Conservation (phyloP, 2,797 vertebrate species). For the Sebastes trivittatus region DNA sequence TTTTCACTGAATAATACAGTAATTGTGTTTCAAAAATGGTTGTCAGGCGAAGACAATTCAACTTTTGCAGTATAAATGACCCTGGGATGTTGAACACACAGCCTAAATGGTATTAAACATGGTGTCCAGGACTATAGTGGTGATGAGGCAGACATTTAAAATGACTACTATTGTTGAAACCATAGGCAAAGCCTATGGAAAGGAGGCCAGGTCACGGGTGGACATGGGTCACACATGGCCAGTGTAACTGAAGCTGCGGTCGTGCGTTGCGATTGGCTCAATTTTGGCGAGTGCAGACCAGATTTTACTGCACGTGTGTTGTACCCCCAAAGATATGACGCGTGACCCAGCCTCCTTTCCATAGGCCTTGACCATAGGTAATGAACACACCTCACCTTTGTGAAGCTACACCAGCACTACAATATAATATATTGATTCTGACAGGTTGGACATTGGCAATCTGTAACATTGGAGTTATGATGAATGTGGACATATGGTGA, state of each 20-base stretch:
- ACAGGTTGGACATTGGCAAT: background rate
- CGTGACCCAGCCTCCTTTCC: too few species aligned
- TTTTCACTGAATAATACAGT: background rate
- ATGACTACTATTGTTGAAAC: background rate
- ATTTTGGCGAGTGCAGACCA: too few species aligned
- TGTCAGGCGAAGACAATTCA: background rate
- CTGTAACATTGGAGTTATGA: background rate
- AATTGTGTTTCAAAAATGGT: background rate
- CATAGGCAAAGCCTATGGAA: too few species aligned
- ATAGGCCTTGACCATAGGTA: too few species aligned
- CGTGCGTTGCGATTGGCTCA: too few species aligned
- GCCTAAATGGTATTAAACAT: background rate
- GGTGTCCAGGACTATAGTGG: background rate
- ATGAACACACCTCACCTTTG: background rate
- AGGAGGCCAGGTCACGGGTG: too few species aligned
- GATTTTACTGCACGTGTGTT: too few species aligned
- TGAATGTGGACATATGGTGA: background rate
- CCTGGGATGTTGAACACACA: background rate
- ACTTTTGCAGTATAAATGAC: fast-evolving
- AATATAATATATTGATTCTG: background rate
- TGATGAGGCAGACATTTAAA: background rate
- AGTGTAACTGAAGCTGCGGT: too few species aligned
- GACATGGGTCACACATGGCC: too few species aligned
- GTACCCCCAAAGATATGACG: too few species aligned
- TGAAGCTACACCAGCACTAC: too few species aligned